Conservation (phyloP, 2,888 invertebrate genomes). For the Pollenia angustigena region DNA sequence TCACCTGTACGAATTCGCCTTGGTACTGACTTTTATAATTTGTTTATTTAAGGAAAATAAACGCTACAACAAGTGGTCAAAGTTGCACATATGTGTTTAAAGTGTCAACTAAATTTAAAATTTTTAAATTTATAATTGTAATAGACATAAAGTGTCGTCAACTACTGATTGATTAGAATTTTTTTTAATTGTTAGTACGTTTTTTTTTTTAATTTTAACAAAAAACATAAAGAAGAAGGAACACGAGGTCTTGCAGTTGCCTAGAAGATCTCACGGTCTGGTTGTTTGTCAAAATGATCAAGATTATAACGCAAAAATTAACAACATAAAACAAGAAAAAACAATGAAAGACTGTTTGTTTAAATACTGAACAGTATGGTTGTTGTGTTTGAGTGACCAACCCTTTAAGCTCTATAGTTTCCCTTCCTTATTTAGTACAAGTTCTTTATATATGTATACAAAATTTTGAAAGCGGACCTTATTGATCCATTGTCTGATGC, state of each 20-base stretch:
- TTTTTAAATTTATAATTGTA: conserved; percentile 32
- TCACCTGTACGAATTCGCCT: no score
- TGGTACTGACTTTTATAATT: not conserved
- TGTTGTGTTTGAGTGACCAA: conserved; percentile 37
- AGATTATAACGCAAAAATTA: conserved; percentile 62
- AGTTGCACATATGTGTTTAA: no score
- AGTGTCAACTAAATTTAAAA: not conserved
- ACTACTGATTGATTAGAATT: conserved; percentile 62
- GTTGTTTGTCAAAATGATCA: conserved; percentile 68
- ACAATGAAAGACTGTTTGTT: conserved; percentile 60
- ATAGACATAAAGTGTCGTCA: conserved; percentile 58
- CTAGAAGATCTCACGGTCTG: conserved; percentile 67
- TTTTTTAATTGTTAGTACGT: conserved; percentile 46
- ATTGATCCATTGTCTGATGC: no score
- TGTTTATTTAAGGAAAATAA: not conserved
- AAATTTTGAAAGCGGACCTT: no score
- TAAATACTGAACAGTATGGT: conserved; percentile 29
- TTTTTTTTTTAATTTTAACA: conserved; percentile 41
- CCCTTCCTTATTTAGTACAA: no score
- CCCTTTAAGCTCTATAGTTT: no score
- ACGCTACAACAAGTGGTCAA: conserved; percentile 1
- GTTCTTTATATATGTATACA: no score
- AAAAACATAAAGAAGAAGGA: not conserved
- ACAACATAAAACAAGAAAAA: conserved; percentile 29
- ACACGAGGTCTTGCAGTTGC: conserved; percentile 60